Percentiles rank a stretch among this genome's conserved stretches.
These are phyloP conservation scores for Proteles cristata DNA, from an alignment of 2,113 vertebrate genomes.

Conservation along the genomic window DNA sequence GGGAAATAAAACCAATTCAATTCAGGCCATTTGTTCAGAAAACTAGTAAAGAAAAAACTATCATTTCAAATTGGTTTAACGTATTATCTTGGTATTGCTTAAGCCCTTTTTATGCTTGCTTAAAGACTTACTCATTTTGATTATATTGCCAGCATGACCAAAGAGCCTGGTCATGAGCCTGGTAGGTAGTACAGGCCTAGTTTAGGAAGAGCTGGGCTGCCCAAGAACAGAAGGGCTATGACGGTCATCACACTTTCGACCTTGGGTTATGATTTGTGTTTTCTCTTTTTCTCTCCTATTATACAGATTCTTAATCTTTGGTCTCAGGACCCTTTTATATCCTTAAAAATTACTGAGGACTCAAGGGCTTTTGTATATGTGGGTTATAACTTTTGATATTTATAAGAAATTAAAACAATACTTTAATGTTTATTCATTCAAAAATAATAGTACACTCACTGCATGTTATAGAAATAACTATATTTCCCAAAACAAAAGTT, in stretches of 20 bases:
- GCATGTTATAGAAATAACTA: background rate
- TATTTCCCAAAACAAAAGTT: background rate
- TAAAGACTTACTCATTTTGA: constrained; percentile 40
- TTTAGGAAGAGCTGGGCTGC: constrained; percentile 36
- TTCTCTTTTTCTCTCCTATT: background rate
- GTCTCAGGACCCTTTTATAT: background rate
- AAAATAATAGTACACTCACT: background rate
- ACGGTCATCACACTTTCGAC: background rate
- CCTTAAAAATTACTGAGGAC: background rate
- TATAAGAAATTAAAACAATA: constrained; percentile 11
- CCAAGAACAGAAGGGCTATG: background rate
- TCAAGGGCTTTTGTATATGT: constrained; percentile 40
- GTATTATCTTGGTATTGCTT: constrained; percentile 38
- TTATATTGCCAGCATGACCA: background rate
- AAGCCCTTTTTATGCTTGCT: constrained; percentile 53
- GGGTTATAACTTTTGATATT: background rate
- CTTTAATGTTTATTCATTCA: background rate
- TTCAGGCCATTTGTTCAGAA: constrained; percentile 42
- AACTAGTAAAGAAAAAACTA: constrained; percentile 19
- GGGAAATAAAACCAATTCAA: constrained; percentile 26
- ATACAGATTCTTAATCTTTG: background rate
- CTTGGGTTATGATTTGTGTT: background rate
- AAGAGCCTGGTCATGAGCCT: background rate
- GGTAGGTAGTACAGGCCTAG: background rate
- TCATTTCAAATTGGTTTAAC: constrained; percentile 56